These are phyloP conservation scores for Lacerta viridis DNA, from an alignment of 2,797 vertebrate genomes.

Conservation along the genomic window DNA sequence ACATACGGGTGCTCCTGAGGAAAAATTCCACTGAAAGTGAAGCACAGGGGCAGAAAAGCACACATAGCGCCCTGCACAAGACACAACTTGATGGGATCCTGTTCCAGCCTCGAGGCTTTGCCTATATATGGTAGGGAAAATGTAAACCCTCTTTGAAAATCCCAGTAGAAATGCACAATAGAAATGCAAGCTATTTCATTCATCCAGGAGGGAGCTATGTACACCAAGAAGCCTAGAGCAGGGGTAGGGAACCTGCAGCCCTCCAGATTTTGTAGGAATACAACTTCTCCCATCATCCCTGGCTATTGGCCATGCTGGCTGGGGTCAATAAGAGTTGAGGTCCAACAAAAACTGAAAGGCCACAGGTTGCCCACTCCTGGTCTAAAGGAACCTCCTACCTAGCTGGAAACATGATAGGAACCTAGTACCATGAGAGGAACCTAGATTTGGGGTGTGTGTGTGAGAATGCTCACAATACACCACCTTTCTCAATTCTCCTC, in stretches of 20 bases:
- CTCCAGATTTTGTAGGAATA: too few species aligned
- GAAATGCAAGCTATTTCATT: background rate
- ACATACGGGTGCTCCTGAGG: background rate
- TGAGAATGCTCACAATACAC: background rate
- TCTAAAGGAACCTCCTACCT: background rate
- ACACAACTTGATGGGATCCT: background rate
- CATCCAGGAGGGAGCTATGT: too few species aligned
- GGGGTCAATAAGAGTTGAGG: too few species aligned
- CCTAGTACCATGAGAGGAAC: background rate
- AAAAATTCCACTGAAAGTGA: background rate
- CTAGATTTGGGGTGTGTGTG: background rate
- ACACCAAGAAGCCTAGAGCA: background rate
- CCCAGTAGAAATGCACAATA: background rate
- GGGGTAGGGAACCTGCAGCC: too few species aligned
- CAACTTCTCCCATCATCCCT: too few species aligned
- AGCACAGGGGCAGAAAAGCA: too few species aligned
- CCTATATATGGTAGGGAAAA: background rate
- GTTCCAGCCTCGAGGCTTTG: background rate
- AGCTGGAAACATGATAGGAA: background rate
- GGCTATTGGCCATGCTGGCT: too few species aligned
- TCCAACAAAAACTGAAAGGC: too few species aligned
- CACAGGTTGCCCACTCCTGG: background rate
- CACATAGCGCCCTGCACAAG: accelerated
- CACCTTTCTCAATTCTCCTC: background rate
- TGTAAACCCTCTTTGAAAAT: background rate